phyloP scores from a whole-genome alignment of 1,140 invertebrate genomes.

The Aphis gossypii region DNA sequence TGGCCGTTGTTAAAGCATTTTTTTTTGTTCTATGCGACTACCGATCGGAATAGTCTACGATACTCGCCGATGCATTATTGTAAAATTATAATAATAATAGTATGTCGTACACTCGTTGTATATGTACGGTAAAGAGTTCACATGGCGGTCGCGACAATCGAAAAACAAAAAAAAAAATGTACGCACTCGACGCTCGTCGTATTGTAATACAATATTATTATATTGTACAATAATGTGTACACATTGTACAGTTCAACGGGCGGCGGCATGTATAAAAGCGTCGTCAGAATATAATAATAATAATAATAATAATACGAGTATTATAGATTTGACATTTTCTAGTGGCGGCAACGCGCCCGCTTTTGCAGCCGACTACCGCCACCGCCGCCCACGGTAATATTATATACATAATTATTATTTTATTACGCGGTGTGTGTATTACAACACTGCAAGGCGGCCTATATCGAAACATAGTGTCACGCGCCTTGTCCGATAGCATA shows the following conservation, averaged over 20 bases:
- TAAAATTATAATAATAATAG: not conserved
- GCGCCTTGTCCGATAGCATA: not conserved
- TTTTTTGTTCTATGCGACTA: not conserved
- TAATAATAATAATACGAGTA: not conserved
- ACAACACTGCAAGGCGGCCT: too few species aligned
- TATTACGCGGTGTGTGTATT: not conserved
- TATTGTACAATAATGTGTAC: not conserved
- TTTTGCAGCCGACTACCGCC: not conserved
- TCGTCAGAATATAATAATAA: not conserved
- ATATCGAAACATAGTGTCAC: not conserved
- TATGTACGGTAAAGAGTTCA: not conserved
- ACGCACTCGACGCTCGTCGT: not conserved
- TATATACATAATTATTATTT: not conserved
- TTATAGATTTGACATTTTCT: conserved; percentile 42
- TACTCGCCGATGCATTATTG: not conserved
- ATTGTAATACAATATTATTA: not conserved
- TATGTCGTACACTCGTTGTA: not conserved
- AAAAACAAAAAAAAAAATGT: not conserved
- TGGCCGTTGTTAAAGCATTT: not conserved
- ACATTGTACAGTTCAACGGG: not conserved
- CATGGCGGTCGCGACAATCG: not conserved
- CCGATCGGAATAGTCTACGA: not conserved
- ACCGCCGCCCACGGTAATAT: not conserved
- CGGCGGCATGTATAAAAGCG: not conserved
- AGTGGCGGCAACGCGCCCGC: not conserved